These are phyloP conservation scores for Scaptomyza parva DNA, from an alignment of 2,888 invertebrate genomes.

Conservation along the genomic window DNA sequence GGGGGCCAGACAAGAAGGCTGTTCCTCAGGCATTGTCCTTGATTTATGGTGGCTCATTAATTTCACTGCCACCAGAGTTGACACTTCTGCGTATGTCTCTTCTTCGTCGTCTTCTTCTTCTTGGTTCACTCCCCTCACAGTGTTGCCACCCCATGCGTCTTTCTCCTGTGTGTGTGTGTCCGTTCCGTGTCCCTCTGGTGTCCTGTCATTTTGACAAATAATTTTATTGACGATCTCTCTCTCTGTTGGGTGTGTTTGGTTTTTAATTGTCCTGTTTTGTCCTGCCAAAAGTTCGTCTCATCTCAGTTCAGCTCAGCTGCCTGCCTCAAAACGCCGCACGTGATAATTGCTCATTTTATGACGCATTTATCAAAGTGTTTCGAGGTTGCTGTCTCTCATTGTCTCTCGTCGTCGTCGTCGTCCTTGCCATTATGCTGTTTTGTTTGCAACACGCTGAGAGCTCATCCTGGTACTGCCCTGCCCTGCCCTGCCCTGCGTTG, in stretches of 20 bases:
- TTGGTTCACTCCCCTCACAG: constrained; percentile 39
- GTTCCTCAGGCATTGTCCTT: constrained; percentile 55
- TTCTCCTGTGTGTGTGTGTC: background rate
- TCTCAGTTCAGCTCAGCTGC: no score
- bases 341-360: constrained; percentile 81
- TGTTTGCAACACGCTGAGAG: constrained; percentile 52
- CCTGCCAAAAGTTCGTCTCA: constrained; percentile 28
- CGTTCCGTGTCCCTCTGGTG: background rate
- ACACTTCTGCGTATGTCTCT: constrained; percentile 63
- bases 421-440: constrained; percentile 40
- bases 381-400: constrained; percentile 28
- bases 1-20: constrained; percentile 27
- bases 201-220: constrained; percentile 82
- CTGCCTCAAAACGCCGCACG: constrained; percentile 64
- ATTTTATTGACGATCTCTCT: constrained; percentile 75
- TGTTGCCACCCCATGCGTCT: constrained; percentile 20
- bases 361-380: constrained; percentile 76
- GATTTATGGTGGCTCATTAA: constrained; percentile 78
- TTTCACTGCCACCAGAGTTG: constrained; percentile 72
- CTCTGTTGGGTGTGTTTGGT: constrained; percentile 62
- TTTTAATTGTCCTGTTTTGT: constrained; percentile 81
- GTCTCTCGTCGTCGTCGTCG: background rate
- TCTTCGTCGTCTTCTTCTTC: background rate
- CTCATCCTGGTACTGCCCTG: constrained; percentile 29
- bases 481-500: constrained; percentile 47